Evolutionary conservation across 2,797 vertebrate species (phyloP).

Genomic region (Orientallactaga sibirica): DNA sequence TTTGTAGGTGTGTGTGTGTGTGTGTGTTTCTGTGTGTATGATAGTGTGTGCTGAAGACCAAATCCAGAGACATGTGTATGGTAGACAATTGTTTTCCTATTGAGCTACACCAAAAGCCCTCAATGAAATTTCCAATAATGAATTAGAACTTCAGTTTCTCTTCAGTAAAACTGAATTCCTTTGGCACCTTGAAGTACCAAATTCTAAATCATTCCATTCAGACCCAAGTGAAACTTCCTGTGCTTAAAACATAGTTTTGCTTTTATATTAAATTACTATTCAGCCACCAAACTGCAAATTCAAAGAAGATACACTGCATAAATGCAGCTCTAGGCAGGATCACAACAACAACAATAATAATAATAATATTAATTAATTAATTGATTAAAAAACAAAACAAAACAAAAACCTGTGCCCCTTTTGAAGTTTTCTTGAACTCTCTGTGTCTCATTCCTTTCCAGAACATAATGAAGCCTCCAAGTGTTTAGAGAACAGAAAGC

Average conservation of each 20-base stretch:
- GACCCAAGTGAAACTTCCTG: background rate
- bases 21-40: no score
- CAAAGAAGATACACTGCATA: background rate
- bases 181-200: background rate
- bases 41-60: no score
- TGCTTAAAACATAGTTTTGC: conserved; percentile 48
- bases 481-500: background rate
- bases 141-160: conserved; percentile 53
- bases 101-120: no score
- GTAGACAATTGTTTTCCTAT: no score
- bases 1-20: no score
- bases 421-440: background rate
- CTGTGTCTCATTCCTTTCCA: background rate
- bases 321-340: background rate
- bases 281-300: background rate
- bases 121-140: background rate
- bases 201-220: conserved; percentile 43
- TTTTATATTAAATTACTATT: conserved; percentile 32
- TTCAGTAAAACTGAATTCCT: background rate
- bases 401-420: background rate
- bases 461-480: background rate
- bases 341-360: background rate
- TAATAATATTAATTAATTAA: no score
- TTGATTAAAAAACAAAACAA: no score
- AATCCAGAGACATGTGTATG: no score